Percentiles rank a stretch among this genome's conserved stretches.
Evolutionary conservation across 2,797 vertebrate genomes (phyloP).

Genomic region (Simalia tracyae): DNA sequence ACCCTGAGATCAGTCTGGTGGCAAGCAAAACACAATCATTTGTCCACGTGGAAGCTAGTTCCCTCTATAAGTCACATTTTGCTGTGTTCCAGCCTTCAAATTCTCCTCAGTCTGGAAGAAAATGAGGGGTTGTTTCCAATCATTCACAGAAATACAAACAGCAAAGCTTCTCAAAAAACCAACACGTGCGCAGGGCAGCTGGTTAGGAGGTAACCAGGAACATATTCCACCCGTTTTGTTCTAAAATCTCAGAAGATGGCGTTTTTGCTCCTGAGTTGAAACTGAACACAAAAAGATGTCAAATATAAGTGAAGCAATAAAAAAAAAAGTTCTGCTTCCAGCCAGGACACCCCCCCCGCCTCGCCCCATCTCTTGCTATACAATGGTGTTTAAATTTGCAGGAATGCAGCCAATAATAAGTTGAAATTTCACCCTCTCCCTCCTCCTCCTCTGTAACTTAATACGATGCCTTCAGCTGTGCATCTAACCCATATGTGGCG

Average conservation of each 20-base stretch:
- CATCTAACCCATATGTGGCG: not conserved
- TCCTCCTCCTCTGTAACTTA: not conserved
- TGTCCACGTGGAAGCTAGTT: slow-evolving; percentile 46
- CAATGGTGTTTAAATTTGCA: accelerated
- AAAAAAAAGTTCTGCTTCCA: not conserved
- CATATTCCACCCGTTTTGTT: not conserved
- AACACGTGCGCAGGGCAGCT: not conserved
- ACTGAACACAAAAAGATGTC: not conserved
- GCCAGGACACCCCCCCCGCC: not conserved
- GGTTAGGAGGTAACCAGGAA: not conserved
- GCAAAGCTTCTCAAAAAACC: not conserved
- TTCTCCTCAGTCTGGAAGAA: slow-evolving; percentile 9
- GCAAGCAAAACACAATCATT: not conserved
- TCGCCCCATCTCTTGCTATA: not conserved
- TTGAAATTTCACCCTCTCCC: not conserved
- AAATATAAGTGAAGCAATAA: not conserved
- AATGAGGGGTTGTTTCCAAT: not conserved
- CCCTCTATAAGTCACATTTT: not conserved
- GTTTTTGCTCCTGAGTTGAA: not conserved
- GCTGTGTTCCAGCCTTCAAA: slow-evolving; percentile 3
- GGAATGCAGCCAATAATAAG: not conserved
- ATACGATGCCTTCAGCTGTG: not conserved
- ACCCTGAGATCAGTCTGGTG: not conserved
- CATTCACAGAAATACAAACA: not conserved
- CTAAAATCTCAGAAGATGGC: not conserved